phyloP scores from a whole-genome alignment of 2,113 vertebrate species.

The Dipodomys stephensi region DNA sequence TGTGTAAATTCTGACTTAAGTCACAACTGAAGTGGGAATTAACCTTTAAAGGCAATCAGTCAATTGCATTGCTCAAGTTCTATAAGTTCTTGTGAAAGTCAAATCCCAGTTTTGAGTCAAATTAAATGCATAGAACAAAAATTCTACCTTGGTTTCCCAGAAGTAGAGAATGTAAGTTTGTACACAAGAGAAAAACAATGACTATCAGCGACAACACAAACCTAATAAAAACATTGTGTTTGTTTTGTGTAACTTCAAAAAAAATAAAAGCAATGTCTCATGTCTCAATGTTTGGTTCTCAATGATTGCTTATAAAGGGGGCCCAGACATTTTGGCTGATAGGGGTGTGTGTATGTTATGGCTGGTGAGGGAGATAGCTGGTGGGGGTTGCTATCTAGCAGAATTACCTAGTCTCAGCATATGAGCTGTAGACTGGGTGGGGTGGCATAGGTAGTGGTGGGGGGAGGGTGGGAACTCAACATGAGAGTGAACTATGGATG shows the following conservation, averaged over 20 bases:
- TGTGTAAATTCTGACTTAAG: slow-evolving; percentile 25
- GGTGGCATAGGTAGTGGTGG: not conserved
- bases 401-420: no score
- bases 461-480: not conserved
- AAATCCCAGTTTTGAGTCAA: slow-evolving; percentile 45
- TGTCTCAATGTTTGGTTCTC: not conserved
- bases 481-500: not conserved
- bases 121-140: not conserved
- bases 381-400: not conserved
- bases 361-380: not conserved
- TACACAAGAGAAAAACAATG: not conserved
- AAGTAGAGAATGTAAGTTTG: not conserved
- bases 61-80: slow-evolving; percentile 5
- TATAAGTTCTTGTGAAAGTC: slow-evolving; percentile 37
- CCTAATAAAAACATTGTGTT: not conserved
- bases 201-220: not conserved
- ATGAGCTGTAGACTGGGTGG: not conserved
- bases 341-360: not conserved
- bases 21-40: slow-evolving; percentile 1
- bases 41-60: slow-evolving; percentile 44
- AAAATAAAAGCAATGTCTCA: not conserved
- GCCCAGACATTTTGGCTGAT: not conserved
- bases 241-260: not conserved
- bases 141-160: not conserved
- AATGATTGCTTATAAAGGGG: not conserved